Evolutionary conservation across 1,140 invertebrate genomes (phyloP), one percentile per base, ranked within the genome.

Genomic region (Eubasilissa regina): DNA sequence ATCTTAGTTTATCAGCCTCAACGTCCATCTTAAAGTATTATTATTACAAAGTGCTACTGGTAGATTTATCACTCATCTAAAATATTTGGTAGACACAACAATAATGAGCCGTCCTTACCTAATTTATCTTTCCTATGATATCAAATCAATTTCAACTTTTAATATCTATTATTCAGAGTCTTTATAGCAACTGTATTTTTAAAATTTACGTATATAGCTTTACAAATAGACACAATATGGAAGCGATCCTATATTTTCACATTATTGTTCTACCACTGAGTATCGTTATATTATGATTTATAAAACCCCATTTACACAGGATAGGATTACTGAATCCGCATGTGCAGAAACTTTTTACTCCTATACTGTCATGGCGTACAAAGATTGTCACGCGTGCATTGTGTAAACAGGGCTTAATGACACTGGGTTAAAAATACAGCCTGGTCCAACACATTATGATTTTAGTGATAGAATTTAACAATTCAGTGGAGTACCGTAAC

Each of bases 1-100:
- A 15, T 11, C 80, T 81, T 81, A 81, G 25, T 79, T 79, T 74
- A 81, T 81, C 80, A 81, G 80, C 80, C 80, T 81, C 80, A 81
- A 81, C 77, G 66, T 81, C 73, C 66, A 77, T 15, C 19, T 75
- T 77, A 72, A 64, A 79, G 64, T 74, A 79, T 77, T 25, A 43
- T 81, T 74, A 58, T 78, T 64, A 56, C 25, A 78, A 81, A 74
- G 43, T 60, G 79, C 80, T 79, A 81, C 77, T 77, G 77, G 74
- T 81, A 79, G 76, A 75, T 44, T 79, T 77, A 79, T 77, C 77
- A 82, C 80, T 77, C 77, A 19, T 62, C 77, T 81, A 75, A 66
- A 58, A 79, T 76, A 62, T 77, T 82, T 82, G 80, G 78, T 80
- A 77, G 72, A 73, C 77, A 73, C 70, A 78, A 78, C 76, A 58